Evolutionary conservation across 2,797 vertebrate species (phyloP).

Genomic region (Platalea minor): DNA sequence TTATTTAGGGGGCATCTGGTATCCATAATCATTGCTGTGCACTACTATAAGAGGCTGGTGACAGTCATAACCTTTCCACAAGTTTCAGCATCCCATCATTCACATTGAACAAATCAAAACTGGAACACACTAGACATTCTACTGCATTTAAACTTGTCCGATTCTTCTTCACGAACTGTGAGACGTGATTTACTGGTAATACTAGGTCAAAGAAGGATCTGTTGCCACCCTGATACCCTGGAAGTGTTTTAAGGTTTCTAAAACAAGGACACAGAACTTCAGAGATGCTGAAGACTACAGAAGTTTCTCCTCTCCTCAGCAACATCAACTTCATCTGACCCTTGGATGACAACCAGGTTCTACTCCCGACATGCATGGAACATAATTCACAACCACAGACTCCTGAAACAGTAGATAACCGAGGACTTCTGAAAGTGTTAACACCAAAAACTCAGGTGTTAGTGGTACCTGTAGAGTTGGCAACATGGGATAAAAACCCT

Average conservation of each 20-base stretch:
- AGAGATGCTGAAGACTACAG: not conserved
- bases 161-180: not conserved
- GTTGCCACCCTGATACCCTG: not conserved
- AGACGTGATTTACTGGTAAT: not conserved
- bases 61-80: conserved; percentile 27
- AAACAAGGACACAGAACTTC: not conserved
- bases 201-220: not conserved
- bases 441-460: not conserved
- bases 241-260: not conserved
- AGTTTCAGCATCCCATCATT: not conserved
- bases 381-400: not conserved
- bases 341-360: not conserved
- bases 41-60: conserved; percentile 35
- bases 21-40: not conserved
- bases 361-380: not conserved
- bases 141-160: not conserved
- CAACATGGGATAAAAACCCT: not conserved
- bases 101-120: not conserved
- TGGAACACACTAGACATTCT: not conserved
- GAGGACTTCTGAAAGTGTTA: not conserved
- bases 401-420: not conserved
- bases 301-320: not conserved
- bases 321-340: not conserved
- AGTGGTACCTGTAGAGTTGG: not conserved
- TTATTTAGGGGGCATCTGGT: conserved; percentile 31